These are phyloP conservation scores for Grapholita molesta DNA, from an alignment of 1,140 invertebrate genomes.

Conservation along the genomic window DNA sequence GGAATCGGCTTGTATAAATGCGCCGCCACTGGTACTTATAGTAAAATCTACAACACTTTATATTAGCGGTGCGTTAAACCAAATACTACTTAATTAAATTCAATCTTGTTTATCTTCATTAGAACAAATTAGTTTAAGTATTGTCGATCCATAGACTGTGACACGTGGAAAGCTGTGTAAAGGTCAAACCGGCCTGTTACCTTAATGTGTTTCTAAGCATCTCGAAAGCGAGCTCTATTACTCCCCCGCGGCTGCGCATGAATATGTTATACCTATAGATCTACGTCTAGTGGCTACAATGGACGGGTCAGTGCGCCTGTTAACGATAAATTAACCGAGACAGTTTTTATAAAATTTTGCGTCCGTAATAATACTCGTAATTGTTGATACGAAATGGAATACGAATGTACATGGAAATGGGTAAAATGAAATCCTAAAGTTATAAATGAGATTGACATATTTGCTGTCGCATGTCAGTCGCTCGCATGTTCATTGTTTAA, in stretches of 20 bases:
- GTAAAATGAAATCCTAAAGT: not conserved
- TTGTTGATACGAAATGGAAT: no score
- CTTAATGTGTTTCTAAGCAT: not conserved
- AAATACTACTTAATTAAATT: no score
- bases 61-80: no score
- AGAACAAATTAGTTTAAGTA: not conserved
- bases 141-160: not conserved
- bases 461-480: not conserved
- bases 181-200: not conserved
- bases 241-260: not conserved
- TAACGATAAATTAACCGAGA: not conserved
- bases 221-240: conserved; percentile 3
- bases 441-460: not conserved
- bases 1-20: no score
- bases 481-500: conserved; percentile 3
- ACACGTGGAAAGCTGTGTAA: not conserved
- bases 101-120: no score
- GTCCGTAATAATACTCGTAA: no score
- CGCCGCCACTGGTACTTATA: no score
- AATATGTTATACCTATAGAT: no score
- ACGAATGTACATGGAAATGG: not conserved
- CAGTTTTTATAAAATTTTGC: no score
- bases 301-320: not conserved
- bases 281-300: not conserved
- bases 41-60: no score